Evolutionary conservation across 2,888 invertebrate genomes (phyloP), one percentile per base, ranked within the genome.

Genomic region (Phoronis australis): DNA sequence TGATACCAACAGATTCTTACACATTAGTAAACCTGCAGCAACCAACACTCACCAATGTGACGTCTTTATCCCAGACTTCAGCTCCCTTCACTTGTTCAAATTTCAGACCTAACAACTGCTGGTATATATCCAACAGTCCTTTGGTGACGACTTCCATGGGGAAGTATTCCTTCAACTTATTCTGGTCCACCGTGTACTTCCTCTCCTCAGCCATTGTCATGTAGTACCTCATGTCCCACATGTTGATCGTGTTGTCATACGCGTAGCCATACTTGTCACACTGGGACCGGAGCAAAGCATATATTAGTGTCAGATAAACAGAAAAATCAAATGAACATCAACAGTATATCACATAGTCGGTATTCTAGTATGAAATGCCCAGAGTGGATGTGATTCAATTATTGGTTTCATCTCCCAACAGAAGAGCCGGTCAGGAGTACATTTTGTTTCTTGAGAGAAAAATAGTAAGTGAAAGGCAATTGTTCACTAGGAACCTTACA

Each of bases 211-310:
- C 67, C 63, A 76, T 67, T 15, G 69, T 76, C 71, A 74, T 77
- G 62, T 76, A 80, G 62, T 80, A 80, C 3, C 76, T 67, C 37
- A 74, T 61, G 59, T 81, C 80, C 76, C 77, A 80, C 59, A 71
- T 71, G 59, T 79, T 73, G 39, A 80, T 60, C 52, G 72, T 69
- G 18, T 65, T 71, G 54, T 79, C 78, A 68, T 68, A 76, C 27
- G 70, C 68, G 52, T 65, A 71, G 1, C 71, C 71, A 57, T 70
- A 62, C 49, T 75, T 68, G 46, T 77, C 70, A 63, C 78, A 78
- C 79, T 80, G 64, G 22, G 60, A 59, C 39, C 20, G 50, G 21
- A 47, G 45, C 42, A 22, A 37, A 9, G 35, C 6, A 12, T 6
- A 44, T 20, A 9, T 27, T 42, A 1, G 20, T 42, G n/a, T n/a